phyloP scores from a whole-genome alignment of 2,113 vertebrate species.

The Choloepus hoffmanni region DNA sequence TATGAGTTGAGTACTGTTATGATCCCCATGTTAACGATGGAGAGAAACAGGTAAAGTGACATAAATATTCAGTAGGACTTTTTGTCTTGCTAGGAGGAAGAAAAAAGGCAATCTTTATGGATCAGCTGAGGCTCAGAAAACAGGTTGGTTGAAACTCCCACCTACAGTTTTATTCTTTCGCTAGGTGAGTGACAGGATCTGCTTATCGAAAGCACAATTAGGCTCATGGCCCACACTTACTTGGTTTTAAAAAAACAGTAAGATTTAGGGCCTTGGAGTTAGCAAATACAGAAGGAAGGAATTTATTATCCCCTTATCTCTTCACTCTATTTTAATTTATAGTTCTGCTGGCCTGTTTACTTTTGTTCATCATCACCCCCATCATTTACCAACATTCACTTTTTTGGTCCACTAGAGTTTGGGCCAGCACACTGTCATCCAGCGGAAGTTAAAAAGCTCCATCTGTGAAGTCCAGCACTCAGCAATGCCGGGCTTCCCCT shows the following conservation, averaged over 20 bases:
- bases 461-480: not conserved
- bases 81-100: constrained; percentile 87
- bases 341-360: not conserved
- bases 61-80: constrained; percentile 10
- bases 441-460: not conserved
- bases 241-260: not conserved
- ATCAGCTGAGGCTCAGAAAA: constrained; percentile 87
- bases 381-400: not conserved
- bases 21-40: not conserved
- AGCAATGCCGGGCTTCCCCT: not conserved
- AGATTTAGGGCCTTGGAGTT: not conserved
- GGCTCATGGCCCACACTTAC: not conserved
- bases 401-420: not conserved
- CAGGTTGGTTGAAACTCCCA: constrained; percentile 86
- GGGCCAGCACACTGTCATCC: not conserved
- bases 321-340: not conserved
- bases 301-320: not conserved
- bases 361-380: not conserved
- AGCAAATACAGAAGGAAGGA: not conserved
- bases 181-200: not conserved
- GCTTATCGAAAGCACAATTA: not conserved
- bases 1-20: not conserved
- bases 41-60: not conserved
- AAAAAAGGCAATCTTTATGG: constrained; percentile 88
- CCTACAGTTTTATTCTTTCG: not conserved